These are phyloP conservation scores for Gallirallus australis DNA, from an alignment of 2,797 vertebrate species.

Conservation along the genomic window DNA sequence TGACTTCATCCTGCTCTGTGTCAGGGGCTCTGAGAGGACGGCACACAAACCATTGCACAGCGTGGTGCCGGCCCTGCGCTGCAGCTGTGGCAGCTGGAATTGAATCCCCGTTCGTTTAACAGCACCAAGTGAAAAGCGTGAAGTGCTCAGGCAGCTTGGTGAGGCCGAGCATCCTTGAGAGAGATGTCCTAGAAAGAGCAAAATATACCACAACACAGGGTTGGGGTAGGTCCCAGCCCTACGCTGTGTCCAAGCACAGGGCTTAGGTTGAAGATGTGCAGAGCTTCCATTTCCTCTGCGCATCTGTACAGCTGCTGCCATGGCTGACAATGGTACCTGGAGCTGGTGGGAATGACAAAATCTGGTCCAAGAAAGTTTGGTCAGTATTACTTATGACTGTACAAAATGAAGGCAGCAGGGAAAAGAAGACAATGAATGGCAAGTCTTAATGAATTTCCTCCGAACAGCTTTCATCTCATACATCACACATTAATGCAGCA, in stretches of 20 bases:
- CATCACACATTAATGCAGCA: neutral
- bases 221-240: neutral
- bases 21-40: neutral
- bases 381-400: neutral
- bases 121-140: neutral
- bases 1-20: neutral
- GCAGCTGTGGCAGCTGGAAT: neutral
- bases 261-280: neutral
- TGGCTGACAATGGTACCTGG: neutral
- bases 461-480: neutral
- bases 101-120: neutral
- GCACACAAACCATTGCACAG: neutral
- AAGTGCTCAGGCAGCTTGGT: neutral
- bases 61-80: neutral
- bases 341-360: neutral
- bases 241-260: neutral
- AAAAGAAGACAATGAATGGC: neutral
- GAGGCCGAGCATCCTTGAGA: neutral
- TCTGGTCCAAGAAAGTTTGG: neutral
- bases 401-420: neutral
- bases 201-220: rapidly evolving
- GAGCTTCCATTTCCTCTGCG: neutral
- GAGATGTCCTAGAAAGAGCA: neutral
- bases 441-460: neutral
- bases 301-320: neutral